These are phyloP conservation scores for Natrix natrix DNA, from an alignment of 2,797 vertebrate species.

Conservation along the genomic window DNA sequence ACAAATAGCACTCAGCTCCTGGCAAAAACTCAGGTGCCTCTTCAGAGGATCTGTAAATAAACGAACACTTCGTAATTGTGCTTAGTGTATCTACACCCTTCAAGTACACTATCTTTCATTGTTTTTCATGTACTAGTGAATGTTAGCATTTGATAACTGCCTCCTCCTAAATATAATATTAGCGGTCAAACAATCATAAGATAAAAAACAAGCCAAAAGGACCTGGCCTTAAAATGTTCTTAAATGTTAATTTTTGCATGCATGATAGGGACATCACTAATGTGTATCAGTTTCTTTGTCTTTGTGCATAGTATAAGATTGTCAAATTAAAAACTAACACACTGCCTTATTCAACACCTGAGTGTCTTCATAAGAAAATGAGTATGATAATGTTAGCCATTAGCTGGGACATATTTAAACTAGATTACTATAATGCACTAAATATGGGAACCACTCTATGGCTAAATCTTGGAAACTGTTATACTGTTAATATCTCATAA, in stretches of 20 bases:
- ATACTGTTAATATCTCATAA: not conserved
- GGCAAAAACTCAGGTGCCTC: slow-evolving; percentile 26
- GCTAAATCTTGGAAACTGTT: not conserved
- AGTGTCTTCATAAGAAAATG: not conserved
- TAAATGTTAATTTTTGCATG: not conserved
- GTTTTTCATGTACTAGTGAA: not conserved
- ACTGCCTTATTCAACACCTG: not conserved
- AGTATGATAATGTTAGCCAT: not conserved
- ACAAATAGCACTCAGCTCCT: not conserved
- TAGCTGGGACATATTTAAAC: not conserved
- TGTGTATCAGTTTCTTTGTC: not conserved
- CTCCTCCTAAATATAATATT: not conserved
- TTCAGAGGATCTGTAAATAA: not conserved
- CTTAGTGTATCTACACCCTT: not conserved
- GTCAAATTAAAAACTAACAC: not conserved
- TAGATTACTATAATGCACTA: not conserved
- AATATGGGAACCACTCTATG: not conserved
- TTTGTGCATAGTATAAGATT: not conserved
- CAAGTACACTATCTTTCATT: not conserved
- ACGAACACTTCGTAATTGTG: not conserved
- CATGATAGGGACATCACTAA: not conserved
- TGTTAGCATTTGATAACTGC: not conserved
- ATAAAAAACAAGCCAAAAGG: not conserved
- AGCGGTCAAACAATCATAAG: not conserved
- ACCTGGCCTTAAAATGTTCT: not conserved